Conservation (phyloP, 2,113 vertebrate genomes). For the Myotis brandtii region DNA sequence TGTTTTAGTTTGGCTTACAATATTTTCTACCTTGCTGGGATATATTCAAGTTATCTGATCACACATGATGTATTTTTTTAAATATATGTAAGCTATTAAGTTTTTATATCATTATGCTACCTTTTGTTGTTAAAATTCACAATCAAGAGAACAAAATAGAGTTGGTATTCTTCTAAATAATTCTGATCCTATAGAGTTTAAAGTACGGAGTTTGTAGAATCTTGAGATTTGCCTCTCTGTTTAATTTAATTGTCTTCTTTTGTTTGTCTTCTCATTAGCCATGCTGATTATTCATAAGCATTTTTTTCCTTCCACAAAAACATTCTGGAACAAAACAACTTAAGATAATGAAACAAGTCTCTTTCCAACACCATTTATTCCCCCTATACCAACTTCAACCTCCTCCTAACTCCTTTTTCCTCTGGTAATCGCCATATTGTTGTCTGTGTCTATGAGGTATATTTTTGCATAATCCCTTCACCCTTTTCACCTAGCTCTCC, state of each 20-base stretch:
- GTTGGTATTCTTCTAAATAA: not conserved
- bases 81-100: not conserved
- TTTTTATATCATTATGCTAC: not conserved
- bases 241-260: not conserved
- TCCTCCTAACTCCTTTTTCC: no score
- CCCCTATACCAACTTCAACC: no score
- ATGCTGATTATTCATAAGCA: not conserved
- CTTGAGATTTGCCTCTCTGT: not conserved
- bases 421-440: no score
- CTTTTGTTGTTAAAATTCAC: not conserved
- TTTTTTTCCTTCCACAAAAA: not conserved
- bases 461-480: no score
- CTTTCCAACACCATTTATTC: no score
- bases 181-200: not conserved
- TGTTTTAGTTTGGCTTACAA: not conserved
- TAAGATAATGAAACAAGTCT: not conserved
- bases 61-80: not conserved
- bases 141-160: not conserved
- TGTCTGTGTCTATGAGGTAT: no score
- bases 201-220: not conserved
- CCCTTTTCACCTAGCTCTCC: no score
- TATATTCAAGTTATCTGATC: not conserved
- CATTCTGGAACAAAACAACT: not conserved
- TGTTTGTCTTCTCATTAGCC: not conserved
- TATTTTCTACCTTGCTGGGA: not conserved